Evolutionary conservation across 2,113 vertebrate species (phyloP), one percentile per base, ranked within the genome.

Genomic region (Gorsachius goisagi): DNA sequence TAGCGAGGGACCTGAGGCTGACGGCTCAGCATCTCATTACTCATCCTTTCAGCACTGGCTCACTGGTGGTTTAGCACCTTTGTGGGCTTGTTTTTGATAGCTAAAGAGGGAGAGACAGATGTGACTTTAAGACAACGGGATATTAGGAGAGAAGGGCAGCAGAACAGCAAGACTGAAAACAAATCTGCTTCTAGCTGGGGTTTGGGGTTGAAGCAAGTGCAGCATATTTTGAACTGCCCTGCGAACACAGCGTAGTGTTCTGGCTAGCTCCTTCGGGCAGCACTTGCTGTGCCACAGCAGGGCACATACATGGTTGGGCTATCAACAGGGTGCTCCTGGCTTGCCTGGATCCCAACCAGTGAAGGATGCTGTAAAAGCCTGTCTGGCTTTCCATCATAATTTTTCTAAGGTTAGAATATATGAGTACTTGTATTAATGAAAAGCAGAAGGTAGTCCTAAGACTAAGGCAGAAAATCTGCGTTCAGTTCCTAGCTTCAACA

Each of bases 381-480:
- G 21, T 71, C 92, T 84, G 78, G 63, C 23, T 85, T 66, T 66
- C 78, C 52, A 59, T 41, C 5, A 33, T 49, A 27, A 80, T 74
- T 85, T 86, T 89, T 44, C 79, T 94, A 47, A 88, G 64, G 50
- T 73, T 88, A 39, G 55, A 85, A 24, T 59, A 80, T 56, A n/a
- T 8, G 33, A 53, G 60, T 58, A 20, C 28, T 85, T 53, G n/a
- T 39, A 41, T 85, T 96, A 83, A 59, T 12, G 63, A 85, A 88
- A 94, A 93, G 71, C 74, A 93, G 78, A 66, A 69, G 26, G 71
- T 24, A 82, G 63, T 47, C 69, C 88, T 64, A 71, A 66, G 67
- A 90, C 79, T 58, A 90, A 77, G 68, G 85, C 67, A 90, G 92
- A 71, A 95, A 90, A 67, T 88, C 78, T 81, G 50, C 50, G 63